Base-by-base conservation (phyloP, 1,140 invertebrate species). In the Solenopsis fugax region DNA sequence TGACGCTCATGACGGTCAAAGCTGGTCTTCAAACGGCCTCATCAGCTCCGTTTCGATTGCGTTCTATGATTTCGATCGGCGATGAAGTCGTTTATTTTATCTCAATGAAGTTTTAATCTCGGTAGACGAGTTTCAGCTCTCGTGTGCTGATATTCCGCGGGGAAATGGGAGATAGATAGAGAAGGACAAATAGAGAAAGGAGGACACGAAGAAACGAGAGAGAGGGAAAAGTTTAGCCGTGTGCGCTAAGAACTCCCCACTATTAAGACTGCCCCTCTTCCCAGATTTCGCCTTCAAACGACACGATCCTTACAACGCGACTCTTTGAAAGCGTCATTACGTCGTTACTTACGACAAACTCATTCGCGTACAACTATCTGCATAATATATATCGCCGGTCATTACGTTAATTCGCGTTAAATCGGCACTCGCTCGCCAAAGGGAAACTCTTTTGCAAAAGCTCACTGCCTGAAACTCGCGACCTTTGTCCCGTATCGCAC, bases 101-200 rank as follows among this genome's bases (percentile, higher is more conserved):
- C 80, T 37, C 52, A 45, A 84, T 84, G 29, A 84, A 84, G 80
- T 84, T 84, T 84, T 62, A 48, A 84, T 84, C 69, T 84, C 45
- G 45, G n/a, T 50, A 84, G 69, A 84, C 29, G 41, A 62, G 80
- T 45, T 80, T 54, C 64, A 84, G 77, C 50, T 56, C 18, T 73
- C 37, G 24, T 37, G 65, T 72, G 48, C 37, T 48, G n/a, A 82
- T 58, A 86, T 80, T 56, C 29, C 62, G 54, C 13, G 34, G 29
- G 13, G 29, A 21, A 50, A 16, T n/a, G 18, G 9, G 18, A 80
- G 58, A 45, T 0, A 34, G n/a, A 65, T 0, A 21, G 24, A 37
- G 41, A 24, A 0, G 34, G 62, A 48, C 41, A 41, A 21, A 48
- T 7, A 41, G 62, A 60, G 12, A 81, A 4, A 37, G 75, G 29